Base-by-base conservation (phyloP, 2,797 vertebrate species). In the Sebastes hubbsi region DNA sequence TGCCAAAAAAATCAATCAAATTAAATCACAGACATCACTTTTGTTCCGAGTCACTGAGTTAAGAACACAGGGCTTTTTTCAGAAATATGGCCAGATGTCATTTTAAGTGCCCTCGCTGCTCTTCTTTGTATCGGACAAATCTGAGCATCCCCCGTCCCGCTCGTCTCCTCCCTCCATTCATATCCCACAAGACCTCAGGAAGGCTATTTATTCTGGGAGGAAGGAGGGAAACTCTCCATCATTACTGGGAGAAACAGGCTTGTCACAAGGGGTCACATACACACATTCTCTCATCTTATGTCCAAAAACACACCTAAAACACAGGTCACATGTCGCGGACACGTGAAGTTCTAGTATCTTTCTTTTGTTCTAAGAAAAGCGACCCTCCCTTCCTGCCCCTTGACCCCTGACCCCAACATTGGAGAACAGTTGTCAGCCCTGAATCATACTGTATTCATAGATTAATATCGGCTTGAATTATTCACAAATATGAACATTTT, bases 201-300 rank as follows among this genome's bases (percentile, higher is more conserved):
- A 87, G 82, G 36, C 62, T 25, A 34, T 78, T 85, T 67, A 75
- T 71, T 85, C 58, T 72, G 30, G 34, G 59, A 82, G 86, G 74
- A 92, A 89, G 82, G 81, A 87, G 82, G 83, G 83, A 91, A 88
- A 82, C 77, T 75, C 75, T 90, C 84, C 80, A 89, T 88, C 84
- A 90, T 71, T 27, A 64, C 59, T 34, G 5, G 5, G 7, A 89
- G 66, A 84, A 82, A 80, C 71, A 75, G 58, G 52, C 55, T 68
- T 86, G 81, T 89, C 84, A 79, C 49, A 68, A 32, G 67, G 59
- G 73, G 58, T 86, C 86, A 72, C 55, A 71, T 9, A 75, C 63
- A 73, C 64, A 63, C 60, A 70, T 54, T 54, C 65, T n/a, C 61
- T 61, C 59, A 66, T 66, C 66, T 77, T 70, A 13, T 54, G 60